A percentile compares a stretch with the other conserved stretches of the same genome.
Conservation (phyloP, 2,888 invertebrate genomes). For the Acheta domesticus region DNA sequence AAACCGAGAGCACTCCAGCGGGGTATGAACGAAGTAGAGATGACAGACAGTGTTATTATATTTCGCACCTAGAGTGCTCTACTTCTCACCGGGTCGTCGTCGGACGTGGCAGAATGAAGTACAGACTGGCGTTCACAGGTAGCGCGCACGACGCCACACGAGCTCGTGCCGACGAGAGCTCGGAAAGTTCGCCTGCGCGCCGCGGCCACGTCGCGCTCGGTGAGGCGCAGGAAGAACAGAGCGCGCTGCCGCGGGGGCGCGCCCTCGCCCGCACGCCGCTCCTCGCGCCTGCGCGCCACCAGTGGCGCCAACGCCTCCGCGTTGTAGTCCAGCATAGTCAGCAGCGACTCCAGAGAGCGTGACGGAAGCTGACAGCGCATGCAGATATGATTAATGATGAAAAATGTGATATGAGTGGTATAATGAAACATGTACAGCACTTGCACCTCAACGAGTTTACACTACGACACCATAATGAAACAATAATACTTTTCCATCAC, state of each 20-base stretch:
- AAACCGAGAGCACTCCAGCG: too few relatives aligned
- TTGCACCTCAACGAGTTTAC: too few relatives aligned
- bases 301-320: background rate
- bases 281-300: background rate
- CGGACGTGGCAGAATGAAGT: too few relatives aligned
- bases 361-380: background rate
- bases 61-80: too few relatives aligned
- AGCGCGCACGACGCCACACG: background rate
- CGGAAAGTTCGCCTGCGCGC: background rate
- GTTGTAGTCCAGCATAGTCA: background rate
- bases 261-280: background rate
- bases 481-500: too few relatives aligned
- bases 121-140: background rate
- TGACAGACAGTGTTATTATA: too few relatives aligned
- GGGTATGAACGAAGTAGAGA: too few relatives aligned
- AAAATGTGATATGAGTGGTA: too few relatives aligned
- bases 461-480: too few relatives aligned
- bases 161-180: background rate
- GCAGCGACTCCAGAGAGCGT: background rate
- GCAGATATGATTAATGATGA: too few relatives aligned
- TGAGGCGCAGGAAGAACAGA: background rate
- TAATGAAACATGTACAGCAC: too few relatives aligned
- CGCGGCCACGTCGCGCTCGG: constrained; percentile 1
- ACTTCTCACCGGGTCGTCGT: too few relatives aligned
- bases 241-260: background rate